phyloP scores from a whole-genome alignment of 2,888 invertebrate genomes.

The Eilema griseolum region DNA sequence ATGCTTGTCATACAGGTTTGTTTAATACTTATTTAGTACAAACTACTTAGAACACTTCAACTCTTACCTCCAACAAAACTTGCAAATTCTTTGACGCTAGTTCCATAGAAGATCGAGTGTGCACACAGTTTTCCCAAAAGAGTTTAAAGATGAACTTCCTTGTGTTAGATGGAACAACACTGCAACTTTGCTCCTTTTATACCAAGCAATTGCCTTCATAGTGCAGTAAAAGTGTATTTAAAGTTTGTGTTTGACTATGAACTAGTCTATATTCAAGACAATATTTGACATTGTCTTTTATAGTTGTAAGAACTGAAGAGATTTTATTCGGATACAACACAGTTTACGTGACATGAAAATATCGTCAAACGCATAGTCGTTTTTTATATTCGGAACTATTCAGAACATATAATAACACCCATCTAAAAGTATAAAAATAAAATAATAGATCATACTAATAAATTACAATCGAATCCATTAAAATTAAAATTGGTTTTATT shows the following conservation, averaged over 20 bases:
- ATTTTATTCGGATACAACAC: background rate
- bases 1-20: background rate
- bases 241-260: conserved; percentile 6
- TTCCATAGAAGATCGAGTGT: conserved; percentile 37
- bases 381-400: too few species aligned
- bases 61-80: conserved; percentile 45
- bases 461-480: too few species aligned
- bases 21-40: conserved; percentile 26
- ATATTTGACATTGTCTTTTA: conserved; percentile 15
- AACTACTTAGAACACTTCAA: conserved; percentile 48
- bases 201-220: conserved; percentile 3
- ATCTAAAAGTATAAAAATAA: too few species aligned
- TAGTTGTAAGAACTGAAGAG: background rate
- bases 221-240: conserved; percentile 16
- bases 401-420: too few species aligned
- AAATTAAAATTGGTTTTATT: too few species aligned
- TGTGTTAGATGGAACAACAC: conserved; percentile 34
- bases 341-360: too few species aligned
- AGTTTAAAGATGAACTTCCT: conserved; percentile 46
- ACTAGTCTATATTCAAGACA: conserved; percentile 17
- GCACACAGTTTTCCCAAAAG: conserved; percentile 49
- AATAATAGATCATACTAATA: too few species aligned
- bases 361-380: too few species aligned
- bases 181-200: conserved; percentile 32
- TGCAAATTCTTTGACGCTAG: conserved; percentile 36